Conservation (phyloP, 2,888 invertebrate species). For the Cephus pygmeus region DNA sequence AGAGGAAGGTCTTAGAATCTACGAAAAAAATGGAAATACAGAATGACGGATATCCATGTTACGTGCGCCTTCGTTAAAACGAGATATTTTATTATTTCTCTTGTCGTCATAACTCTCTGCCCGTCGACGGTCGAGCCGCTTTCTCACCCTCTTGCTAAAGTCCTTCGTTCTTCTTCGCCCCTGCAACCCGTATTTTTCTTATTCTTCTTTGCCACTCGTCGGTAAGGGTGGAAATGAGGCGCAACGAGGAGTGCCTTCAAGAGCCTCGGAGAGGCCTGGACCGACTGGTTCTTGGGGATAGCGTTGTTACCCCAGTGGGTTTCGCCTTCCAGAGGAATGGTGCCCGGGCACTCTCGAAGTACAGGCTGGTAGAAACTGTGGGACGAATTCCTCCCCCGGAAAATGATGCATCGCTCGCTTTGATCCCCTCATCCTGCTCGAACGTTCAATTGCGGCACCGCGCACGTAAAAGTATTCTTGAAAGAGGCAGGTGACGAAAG, state of each 20-base stretch:
- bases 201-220: constrained; percentile 10
- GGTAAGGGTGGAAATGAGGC: neutral
- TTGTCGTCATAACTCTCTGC: neutral
- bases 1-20: neutral
- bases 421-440: neutral
- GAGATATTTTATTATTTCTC: constrained; percentile 30
- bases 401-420: constrained; percentile 1
- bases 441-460: neutral
- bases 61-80: constrained; percentile 24
- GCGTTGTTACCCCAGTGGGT: neutral
- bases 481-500: neutral
- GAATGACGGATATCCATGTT: constrained; percentile 21
- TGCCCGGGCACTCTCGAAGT: neutral
- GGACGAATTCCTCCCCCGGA: neutral
- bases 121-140: neutral
- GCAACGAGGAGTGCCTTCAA: neutral
- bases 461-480: neutral
- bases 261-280: neutral
- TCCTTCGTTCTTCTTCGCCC: neutral
- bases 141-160: neutral
- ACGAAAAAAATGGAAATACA: constrained; percentile 11
- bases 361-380: neutral
- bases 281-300: neutral
- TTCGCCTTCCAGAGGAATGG: neutral
- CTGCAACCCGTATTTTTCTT: constrained; percentile 6